Percentiles rank a stretch among this genome's conserved stretches.
These are phyloP conservation scores for Thymelicus acteon DNA, from an alignment of 2,888 invertebrate species.

Conservation along the genomic window DNA sequence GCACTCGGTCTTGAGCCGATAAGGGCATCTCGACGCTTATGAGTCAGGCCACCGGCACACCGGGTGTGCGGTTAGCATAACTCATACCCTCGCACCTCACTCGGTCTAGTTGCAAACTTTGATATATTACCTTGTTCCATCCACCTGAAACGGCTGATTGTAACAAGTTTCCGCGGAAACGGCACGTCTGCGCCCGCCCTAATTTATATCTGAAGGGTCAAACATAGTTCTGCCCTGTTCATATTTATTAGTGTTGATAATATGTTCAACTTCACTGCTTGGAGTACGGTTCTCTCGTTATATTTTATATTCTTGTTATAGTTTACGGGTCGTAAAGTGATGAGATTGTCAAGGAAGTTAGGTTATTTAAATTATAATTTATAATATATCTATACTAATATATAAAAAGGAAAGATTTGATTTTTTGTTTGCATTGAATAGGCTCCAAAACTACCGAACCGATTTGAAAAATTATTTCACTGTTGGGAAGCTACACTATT, in stretches of 20 bases:
- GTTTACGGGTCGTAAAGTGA: too few species aligned
- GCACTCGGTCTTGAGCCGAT: too few species aligned
- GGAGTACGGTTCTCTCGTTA: too few species aligned
- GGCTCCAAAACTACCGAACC: too few species aligned
- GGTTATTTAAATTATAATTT: too few species aligned
- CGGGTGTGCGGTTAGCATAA: slow-evolving; percentile 76
- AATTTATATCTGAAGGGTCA: slow-evolving; percentile 37
- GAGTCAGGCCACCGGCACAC: slow-evolving; percentile 41
- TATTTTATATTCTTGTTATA: too few species aligned
- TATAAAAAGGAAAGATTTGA: too few species aligned
- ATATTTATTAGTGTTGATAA: slow-evolving; percentile 23
- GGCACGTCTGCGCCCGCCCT: slow-evolving; percentile 42
- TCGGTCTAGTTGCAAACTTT: slow-evolving; percentile 78
- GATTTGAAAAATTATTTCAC: too few species aligned
- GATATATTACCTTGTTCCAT: slow-evolving; percentile 68
- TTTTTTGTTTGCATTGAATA: too few species aligned
- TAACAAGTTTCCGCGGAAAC: slow-evolving; percentile 49
- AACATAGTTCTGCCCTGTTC: slow-evolving; percentile 23
- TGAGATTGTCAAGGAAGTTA: too few species aligned
- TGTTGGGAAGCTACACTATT: too few species aligned
- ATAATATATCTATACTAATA: too few species aligned
- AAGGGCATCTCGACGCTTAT: neutral
- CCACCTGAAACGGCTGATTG: slow-evolving; percentile 65
- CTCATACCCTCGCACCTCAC: slow-evolving; percentile 77
- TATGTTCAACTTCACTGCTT: neutral